Base-by-base conservation (phyloP, 2,888 invertebrate species). In the Pyrocoelia pectoralis region DNA sequence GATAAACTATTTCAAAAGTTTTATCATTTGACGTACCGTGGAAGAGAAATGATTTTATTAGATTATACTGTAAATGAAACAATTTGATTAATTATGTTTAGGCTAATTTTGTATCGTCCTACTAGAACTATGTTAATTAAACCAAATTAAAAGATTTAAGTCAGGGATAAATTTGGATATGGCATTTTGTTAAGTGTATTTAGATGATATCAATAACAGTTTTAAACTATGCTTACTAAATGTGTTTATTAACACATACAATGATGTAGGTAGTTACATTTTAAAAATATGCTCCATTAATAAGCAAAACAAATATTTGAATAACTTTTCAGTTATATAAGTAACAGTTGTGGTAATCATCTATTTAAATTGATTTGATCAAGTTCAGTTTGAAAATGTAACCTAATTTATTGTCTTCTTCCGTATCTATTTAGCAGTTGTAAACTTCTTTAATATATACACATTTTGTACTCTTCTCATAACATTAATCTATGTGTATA, bases 391-490 rank as follows among this genome's bases (percentile, higher is more conserved):
- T 17, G 17, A 43, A 12, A 15, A 43, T 46, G 5, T 46, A 46
- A 46, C 46, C 46, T 50, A 50, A 50, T 29, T 29, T 29, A 50
- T 50, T 50, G 29, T 29, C 28, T 24, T 29, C 50, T 50, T 50
- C 50, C 50, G 50, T 50, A 50, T 50, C 18, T 50, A 19, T 50
- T 50, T 50, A 50, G 1, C 50, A 50, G 29, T 50, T 29, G 14
- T 24, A 13, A 50, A 24, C 24, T 29, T 29, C 33, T 46, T 1
- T 46, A 46, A 46, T 46, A n/a, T 33, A 33, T n/a, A 33, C 33
- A 33, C 33, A 33, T 33, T 33, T 46, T 18, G 17, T 17, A 17
- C 46, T 46, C 4, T 46, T 46, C 17, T 24, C 24, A 24, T 24
- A 12, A 43, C 15, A 43, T 43, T 43, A n/a, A n/a, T 14, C 14